These are phyloP conservation scores for Aurelia coerulea DNA, from an alignment of 30 jellyfish, hydroid and myxozoan genomes.

Conservation along the genomic window DNA sequence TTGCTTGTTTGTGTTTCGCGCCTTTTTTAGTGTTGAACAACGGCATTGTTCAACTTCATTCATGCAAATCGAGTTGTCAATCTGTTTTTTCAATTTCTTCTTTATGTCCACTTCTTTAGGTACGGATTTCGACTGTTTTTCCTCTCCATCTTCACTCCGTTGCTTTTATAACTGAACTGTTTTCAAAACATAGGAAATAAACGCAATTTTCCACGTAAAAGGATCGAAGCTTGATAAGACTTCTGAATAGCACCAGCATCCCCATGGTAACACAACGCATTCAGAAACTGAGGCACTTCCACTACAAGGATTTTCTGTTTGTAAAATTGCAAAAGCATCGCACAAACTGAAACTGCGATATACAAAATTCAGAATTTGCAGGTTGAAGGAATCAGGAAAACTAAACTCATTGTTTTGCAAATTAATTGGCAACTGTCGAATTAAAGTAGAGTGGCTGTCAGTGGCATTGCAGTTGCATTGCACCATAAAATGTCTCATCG, in stretches of 20 bases:
- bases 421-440: no score
- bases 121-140: background rate
- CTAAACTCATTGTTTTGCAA: no score
- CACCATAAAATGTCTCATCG: no score
- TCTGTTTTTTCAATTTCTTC: background rate
- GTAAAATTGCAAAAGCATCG: background rate
- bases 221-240: no score
- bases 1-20: conserved; percentile 58
- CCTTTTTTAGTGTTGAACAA: conserved; percentile 32
- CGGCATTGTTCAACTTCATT: conserved; percentile 44
- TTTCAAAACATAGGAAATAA: no score
- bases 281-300: background rate
- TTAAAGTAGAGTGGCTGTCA: no score
- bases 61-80: background rate
- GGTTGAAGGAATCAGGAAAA: no score
- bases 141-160: background rate
- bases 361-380: no score
- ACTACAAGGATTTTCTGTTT: background rate
- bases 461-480: no score
- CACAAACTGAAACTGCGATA: no score
- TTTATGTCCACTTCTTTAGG: background rate
- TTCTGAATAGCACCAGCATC: conserved; percentile 52
- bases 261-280: conserved; percentile 17
- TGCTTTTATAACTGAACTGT: no score
- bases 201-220: no score